Percentiles rank a stretch among this genome's conserved stretches.
These are phyloP conservation scores for Melanophora roralis DNA, from an alignment of 2,888 invertebrate species.

Conservation along the genomic window DNA sequence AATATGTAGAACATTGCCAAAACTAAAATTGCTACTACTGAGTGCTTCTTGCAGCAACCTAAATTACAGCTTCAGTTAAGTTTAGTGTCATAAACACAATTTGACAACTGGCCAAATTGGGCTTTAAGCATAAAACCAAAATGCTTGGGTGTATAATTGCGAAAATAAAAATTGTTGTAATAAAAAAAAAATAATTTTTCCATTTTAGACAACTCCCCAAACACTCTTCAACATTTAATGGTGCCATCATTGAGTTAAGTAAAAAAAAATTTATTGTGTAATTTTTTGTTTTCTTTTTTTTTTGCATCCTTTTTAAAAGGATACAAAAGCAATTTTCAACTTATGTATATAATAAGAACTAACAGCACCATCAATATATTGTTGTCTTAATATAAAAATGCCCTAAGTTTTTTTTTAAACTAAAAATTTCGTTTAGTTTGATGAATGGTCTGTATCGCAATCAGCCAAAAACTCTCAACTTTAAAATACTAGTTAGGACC, in stretches of 20 bases:
- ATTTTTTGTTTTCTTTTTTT: background rate
- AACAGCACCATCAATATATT: background rate
- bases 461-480: too few relatives aligned
- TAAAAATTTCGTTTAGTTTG: too few relatives aligned
- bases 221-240: background rate
- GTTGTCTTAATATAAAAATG: too few relatives aligned
- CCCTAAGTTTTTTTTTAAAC: too few relatives aligned
- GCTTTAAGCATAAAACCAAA: background rate
- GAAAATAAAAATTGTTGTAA: background rate
- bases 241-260: background rate
- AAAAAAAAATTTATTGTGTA: background rate
- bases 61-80: conserved; percentile 11
- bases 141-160: background rate
- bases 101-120: conserved; percentile 37
- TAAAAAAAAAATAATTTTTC: background rate
- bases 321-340: background rate
- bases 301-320: background rate
- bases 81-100: background rate
- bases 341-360: background rate
- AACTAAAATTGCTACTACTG: background rate
- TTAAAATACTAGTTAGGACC: too few relatives aligned
- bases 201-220: background rate
- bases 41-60: background rate
- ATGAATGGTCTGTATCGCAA: too few relatives aligned
- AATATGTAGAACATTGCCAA: background rate